Conservation (phyloP, 2,797 vertebrate genomes). For the Remorina albescens region DNA sequence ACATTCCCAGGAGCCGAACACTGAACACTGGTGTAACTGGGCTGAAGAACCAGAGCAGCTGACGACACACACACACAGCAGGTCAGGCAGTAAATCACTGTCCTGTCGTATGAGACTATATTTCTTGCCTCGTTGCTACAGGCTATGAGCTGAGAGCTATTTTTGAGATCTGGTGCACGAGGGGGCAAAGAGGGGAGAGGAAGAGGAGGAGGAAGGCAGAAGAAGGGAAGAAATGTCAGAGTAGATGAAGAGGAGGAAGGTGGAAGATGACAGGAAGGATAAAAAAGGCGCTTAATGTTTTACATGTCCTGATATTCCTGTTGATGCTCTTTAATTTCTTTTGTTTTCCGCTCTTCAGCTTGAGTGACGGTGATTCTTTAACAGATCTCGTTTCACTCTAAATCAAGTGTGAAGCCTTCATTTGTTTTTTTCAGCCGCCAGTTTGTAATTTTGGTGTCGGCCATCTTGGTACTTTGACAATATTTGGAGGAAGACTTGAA, state of each 20-base stretch:
- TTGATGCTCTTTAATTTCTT: too few relatives aligned
- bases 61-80: constrained; percentile 39
- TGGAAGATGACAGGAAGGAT: not conserved
- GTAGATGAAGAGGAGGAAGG: not conserved
- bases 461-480: too few relatives aligned
- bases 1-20: constrained; percentile 37
- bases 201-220: not conserved
- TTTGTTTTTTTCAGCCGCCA: too few relatives aligned
- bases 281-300: too few relatives aligned
- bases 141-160: constrained; percentile 40
- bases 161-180: constrained; percentile 60
- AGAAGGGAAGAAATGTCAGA: not conserved
- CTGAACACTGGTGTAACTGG: constrained; percentile 42
- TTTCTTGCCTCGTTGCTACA: constrained; percentile 50
- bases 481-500: too few relatives aligned
- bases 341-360: too few relatives aligned
- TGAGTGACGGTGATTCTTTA: too few relatives aligned
- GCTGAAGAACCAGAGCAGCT: constrained; percentile 63
- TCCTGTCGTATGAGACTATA: constrained; percentile 18
- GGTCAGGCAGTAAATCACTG: constrained; percentile 54
- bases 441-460: too few relatives aligned
- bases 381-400: too few relatives aligned
- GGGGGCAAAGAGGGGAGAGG: not conserved
- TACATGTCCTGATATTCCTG: too few relatives aligned
- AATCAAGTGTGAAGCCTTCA: too few relatives aligned